Evolutionary conservation across 1,140 invertebrate species (phyloP), one percentile per base, ranked within the genome.

Genomic region (Leucophenga varia): DNA sequence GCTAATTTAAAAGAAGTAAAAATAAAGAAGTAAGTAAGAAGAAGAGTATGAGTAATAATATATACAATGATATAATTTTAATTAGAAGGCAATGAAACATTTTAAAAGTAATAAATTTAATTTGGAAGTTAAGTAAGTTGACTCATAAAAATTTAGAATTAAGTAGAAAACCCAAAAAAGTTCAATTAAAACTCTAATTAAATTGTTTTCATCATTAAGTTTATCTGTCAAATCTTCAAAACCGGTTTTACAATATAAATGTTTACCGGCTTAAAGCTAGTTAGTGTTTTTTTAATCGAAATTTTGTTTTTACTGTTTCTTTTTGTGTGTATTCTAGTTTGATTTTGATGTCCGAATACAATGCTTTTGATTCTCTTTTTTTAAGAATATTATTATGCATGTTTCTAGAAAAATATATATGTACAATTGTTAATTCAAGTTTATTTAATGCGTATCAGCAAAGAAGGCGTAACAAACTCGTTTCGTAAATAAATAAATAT

Each of bases 401-500:
- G 25, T 12, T n/a, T 25, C 22, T 6, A 10, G 22, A 10, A 10
- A 25, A 25, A 25, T 25, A 6, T 25, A 5, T 5, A 5, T 25
- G 22, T 6, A 10, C 5, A 6, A 28, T 12, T 7, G 25, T 6
- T 7, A 28, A 28, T 28, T 28, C 25, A 6, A 6, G 12, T 28
- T 6, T 7, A 28, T 28, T 28, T 28, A 6, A 12, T 28, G 25
- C 25, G 10, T 10, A 25, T 25, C 22, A 25, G 10, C 12, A 12
- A n/a, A 6, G 32, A 34, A 34, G 32, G 32, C 32, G 32, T 34
- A 14, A 4, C 32, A 34, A 34, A 34, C 32, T 34, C 32, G 32
- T 34, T 34, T 34, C 12, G 32, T 67, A 63, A 61, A 65, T 67
- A 65, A 61, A 58, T 46, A 47, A 14, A 43, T 32, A 5, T 6